These are phyloP conservation scores for Typhlichthys eigenmanni DNA, from an alignment of 2,797 vertebrate genomes.

Conservation along the genomic window DNA sequence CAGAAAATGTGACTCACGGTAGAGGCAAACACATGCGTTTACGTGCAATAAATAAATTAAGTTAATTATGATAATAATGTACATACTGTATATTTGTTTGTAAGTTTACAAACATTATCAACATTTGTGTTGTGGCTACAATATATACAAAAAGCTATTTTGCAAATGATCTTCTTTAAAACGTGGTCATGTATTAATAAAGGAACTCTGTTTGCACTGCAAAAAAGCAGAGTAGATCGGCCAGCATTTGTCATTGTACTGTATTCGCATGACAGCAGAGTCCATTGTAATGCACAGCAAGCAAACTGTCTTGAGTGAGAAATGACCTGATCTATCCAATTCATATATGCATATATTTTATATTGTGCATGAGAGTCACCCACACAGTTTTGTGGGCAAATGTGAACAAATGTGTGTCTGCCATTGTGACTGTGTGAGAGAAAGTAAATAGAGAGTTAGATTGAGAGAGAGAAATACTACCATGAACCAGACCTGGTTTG, in stretches of 20 bases:
- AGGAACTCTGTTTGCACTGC: constrained; percentile 49
- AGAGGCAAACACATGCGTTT: neutral
- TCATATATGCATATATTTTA: constrained; percentile 31
- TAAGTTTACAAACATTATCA: neutral
- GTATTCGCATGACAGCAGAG: constrained; percentile 56
- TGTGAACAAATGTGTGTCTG: constrained; percentile 5
- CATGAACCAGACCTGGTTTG: constrained; percentile 3
- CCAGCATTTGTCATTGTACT: constrained; percentile 66
- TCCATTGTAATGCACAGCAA: constrained; percentile 67
- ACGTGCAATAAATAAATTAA: neutral
- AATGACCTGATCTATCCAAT: constrained; percentile 57
- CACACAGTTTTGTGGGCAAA: neutral
- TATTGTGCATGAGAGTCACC: constrained; percentile 7
- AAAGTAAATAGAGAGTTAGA: neutral
- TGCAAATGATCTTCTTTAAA: constrained; percentile 27
- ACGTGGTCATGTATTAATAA: constrained; percentile 63
- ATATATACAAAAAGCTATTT: neutral
- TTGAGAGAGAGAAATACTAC: neutral
- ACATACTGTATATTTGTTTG: neutral
- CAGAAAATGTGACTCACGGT: too few species aligned
- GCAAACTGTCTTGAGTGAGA: constrained; percentile 69
- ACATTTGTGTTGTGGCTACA: too few species aligned
- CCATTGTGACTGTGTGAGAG: constrained; percentile 12
- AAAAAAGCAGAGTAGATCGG: constrained; percentile 64
- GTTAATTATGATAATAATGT: too few species aligned